Percentiles rank a stretch among this genome's conserved stretches.
Conservation (phyloP, 2,888 invertebrate genomes). For the Nemoura dubitans region DNA sequence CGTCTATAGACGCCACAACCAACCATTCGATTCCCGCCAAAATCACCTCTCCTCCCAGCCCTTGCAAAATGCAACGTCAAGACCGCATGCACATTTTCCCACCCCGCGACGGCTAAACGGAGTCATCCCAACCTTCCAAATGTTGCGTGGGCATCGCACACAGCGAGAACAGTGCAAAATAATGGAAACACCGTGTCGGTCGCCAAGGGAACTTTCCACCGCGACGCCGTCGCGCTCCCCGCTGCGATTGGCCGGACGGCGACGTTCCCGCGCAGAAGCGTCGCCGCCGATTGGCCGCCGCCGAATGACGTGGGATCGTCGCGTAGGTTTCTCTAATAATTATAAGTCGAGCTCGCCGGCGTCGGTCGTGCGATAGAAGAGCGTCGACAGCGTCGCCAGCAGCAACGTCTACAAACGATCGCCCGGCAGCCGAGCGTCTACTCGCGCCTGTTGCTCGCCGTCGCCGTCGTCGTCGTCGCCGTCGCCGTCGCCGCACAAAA, state of each 20-base stretch:
- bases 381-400: slow-evolving; percentile 17
- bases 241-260: slow-evolving; percentile 35
- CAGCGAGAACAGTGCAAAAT: neutral
- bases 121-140: neutral
- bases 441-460: neutral
- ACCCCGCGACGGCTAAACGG: neutral
- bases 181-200: neutral
- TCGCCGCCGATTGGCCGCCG: slow-evolving; percentile 41
- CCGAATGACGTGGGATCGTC: slow-evolving; percentile 43
- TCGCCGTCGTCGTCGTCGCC: too few relatives aligned
- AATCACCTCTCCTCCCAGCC: neutral
- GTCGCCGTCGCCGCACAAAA: neutral
- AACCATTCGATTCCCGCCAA: neutral
- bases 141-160: slow-evolving; percentile 15
- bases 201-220: neutral
- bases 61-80: neutral
- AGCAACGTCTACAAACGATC: neutral
- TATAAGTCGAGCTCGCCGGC: slow-evolving; percentile 40
- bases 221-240: neutral
- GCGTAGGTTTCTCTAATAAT: slow-evolving; percentile 43
- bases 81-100: neutral
- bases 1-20: too few relatives aligned
- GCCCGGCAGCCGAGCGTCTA: slow-evolving; percentile 3
- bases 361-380: slow-evolving; percentile 32
- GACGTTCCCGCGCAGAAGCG: slow-evolving; percentile 47